Evolutionary conservation across 2,113 vertebrate genomes (phyloP), one percentile per base, ranked within the genome.

Genomic region (Zosterops hypoxanthus): DNA sequence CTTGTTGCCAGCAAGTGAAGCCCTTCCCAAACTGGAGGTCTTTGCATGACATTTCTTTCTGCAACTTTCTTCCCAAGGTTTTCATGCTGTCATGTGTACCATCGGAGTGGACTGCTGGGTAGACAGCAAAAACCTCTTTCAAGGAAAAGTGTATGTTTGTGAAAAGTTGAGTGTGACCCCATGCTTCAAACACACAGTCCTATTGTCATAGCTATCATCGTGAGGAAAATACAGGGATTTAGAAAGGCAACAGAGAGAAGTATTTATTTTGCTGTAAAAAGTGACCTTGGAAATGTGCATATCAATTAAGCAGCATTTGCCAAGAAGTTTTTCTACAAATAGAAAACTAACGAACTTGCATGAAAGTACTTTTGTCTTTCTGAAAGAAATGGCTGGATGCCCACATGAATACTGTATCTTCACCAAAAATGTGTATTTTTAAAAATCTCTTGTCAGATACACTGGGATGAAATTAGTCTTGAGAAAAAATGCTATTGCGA

Each of bases 201-300:
- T 92, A 21, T 86, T 81, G 44, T 81, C 50, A 39, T 12, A 88
- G 61, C 79, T 92, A 94, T 66, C n/a, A 93, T 56, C 44, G 24
- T 31, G 46, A 87, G 55, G 68, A 55, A 70, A 95, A 75, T 20
- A 19, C 5, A 33, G 34, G 44, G 63, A 84, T 91, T 87, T 90
- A 91, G 87, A 89, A 93, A 95, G 7, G 31, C 14, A 96, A 71
- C 31, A 63, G 36, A 91, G 52, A 86, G 57, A 83, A 92, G 88
- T 69, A 70, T 66, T 86, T 80, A 69, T 94, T 95, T 90, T 12
- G 34, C 82, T 90, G 14, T 90, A 75, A 91, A 94, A 96, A 83
- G 44, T 96, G 95, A 95, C 95, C 95, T 97, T 97, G 95, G 61
- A 97, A 97, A 93, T 82, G 83, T 96, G 92, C 88, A 91, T 96